Conservation (phyloP, 1,140 invertebrate species). For the Parapsyche elsis region DNA sequence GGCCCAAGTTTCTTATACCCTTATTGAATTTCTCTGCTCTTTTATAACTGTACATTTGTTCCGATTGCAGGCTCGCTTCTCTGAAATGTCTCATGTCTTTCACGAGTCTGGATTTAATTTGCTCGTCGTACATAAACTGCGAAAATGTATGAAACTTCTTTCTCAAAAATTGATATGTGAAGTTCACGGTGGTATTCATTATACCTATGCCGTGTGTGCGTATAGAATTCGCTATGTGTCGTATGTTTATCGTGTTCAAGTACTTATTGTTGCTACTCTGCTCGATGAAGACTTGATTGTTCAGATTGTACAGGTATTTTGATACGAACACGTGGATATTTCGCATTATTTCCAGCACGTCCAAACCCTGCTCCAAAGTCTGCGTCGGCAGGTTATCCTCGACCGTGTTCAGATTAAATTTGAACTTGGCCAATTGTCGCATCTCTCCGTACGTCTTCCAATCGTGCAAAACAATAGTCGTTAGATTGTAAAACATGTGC, state of each 20-base stretch:
- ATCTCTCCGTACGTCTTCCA: constrained; percentile 98
- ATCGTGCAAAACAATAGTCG: constrained; percentile 96
- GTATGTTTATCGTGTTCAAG: constrained; percentile 95
- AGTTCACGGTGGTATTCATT: constrained; percentile 97
- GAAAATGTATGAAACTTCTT: constrained; percentile 96
- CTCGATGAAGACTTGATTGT: constrained; percentile 97
- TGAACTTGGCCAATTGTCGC: constrained; percentile 89
- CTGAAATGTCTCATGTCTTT: constrained; percentile 86
- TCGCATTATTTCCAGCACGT: constrained; percentile 97
- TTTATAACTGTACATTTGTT: constrained; percentile 84
- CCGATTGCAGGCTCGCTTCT: constrained; percentile 68
- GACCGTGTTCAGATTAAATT: constrained; percentile 83
- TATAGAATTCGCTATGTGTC: constrained; percentile 97
- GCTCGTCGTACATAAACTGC: constrained; percentile 98
- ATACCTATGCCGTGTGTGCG: constrained; percentile 97
- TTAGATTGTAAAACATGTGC: constrained; percentile 96
- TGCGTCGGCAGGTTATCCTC: constrained; percentile 96
- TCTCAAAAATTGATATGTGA: constrained; percentile 95
- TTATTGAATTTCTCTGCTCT: constrained; percentile 95
- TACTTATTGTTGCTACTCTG: constrained; percentile 92
- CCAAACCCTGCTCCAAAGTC: constrained; percentile 96
- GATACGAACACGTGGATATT: constrained; percentile 97
- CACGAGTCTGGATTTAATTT: constrained; percentile 94
- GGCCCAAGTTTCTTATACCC: constrained; percentile 89
- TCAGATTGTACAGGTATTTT: constrained; percentile 95